Evolutionary conservation across 2,797 vertebrate genomes (phyloP).

Genomic region (Masticophis lateralis): DNA sequence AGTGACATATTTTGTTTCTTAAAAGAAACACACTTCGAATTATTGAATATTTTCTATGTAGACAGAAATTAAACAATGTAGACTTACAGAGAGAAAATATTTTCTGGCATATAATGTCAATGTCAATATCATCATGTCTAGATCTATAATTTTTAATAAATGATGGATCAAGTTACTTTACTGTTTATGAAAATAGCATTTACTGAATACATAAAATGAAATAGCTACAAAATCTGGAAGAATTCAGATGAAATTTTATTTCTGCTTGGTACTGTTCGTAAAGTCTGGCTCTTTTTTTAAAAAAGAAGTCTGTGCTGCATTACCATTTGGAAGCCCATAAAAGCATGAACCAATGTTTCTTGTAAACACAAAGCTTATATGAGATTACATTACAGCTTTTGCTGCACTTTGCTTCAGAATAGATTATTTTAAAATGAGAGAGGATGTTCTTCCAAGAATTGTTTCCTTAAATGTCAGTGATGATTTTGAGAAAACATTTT

Average conservation of each 20-base stretch:
- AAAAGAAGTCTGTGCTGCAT: not conserved
- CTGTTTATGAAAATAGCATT: not conserved
- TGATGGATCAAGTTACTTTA: not conserved
- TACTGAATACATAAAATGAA: not conserved
- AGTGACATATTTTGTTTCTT: not conserved
- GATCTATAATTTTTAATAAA: not conserved
- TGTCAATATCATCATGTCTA: not conserved
- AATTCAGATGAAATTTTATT: constrained; percentile 3
- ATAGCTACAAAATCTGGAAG: not conserved
- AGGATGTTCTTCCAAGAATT: not conserved
- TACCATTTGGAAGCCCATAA: constrained; percentile 15
- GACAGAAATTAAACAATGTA: not conserved
- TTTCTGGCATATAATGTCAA: not conserved
- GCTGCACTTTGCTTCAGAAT: constrained; percentile 12
- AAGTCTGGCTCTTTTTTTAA: not conserved
- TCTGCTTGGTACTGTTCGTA: not conserved
- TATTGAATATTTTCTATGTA: not conserved
- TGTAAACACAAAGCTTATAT: constrained; percentile 19
- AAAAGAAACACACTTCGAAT: not conserved
- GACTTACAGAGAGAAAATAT: not conserved
- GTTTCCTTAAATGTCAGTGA: not conserved
- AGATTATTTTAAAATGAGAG: constrained; percentile 18
- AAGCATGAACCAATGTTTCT: constrained; percentile 2
- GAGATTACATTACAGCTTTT: constrained; percentile 19
- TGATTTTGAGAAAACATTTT: not conserved